A percentile compares a stretch with the other conserved stretches of the same genome.
Evolutionary conservation across 2,113 vertebrate species (phyloP).

Genomic region (Benitochromis conjunctus): DNA sequence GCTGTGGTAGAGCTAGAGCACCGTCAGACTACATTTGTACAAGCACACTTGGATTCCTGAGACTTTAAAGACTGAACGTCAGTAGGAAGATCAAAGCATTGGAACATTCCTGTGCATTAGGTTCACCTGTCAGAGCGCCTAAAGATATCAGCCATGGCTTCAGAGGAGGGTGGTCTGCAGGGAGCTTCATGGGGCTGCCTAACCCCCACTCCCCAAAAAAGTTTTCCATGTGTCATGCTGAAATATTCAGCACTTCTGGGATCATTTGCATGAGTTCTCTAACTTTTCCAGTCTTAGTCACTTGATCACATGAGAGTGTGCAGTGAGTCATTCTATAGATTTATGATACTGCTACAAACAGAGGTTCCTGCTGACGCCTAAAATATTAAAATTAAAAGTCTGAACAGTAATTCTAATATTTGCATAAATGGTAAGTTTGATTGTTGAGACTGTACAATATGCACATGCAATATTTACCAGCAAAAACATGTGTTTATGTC

Average conservation of each 20-base stretch:
- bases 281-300: neutral
- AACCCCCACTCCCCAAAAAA: neutral
- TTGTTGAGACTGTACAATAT: accelerated
- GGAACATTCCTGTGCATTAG: conserved; percentile 44
- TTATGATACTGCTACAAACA: neutral
- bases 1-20: conserved; percentile 1
- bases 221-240: neutral
- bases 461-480: accelerated
- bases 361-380: neutral
- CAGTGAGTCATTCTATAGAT: neutral
- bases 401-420: neutral
- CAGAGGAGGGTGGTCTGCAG: conserved; percentile 35
- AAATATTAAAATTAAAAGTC: neutral
- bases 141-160: conserved; percentile 33
- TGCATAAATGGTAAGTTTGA: neutral
- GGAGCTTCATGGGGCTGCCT: conserved; percentile 1
- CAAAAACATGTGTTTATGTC: neutral
- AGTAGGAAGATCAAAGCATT: conserved; percentile 33
- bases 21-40: conserved; percentile 27
- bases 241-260: neutral
- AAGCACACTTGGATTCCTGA: conserved; percentile 43
- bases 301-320: neutral
- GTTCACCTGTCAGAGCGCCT: conserved; percentile 47
- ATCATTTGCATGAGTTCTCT: neutral
- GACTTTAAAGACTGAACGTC: conserved; percentile 14